A percentile compares a stretch with the other conserved stretches of the same genome.
Evolutionary conservation across 2,113 vertebrate species (phyloP).

Genomic region (Saguinus imperator): DNA sequence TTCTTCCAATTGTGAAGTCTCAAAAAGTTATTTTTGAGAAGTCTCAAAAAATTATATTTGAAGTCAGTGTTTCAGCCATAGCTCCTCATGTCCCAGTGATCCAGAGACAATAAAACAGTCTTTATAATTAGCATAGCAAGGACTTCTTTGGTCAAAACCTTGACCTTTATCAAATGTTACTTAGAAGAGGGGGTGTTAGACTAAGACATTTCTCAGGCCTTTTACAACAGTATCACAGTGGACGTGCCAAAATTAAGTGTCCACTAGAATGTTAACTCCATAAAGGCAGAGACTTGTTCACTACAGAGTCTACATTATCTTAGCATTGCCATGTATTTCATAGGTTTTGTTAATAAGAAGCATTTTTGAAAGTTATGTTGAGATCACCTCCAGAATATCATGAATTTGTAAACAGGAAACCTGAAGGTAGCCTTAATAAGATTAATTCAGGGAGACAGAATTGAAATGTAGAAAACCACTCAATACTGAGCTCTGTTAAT

Average conservation of each 20-base stretch:
- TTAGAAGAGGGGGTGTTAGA: neutral
- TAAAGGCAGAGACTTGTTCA: neutral
- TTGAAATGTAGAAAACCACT: neutral
- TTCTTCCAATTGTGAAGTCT: constrained; percentile 29
- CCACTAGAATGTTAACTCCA: neutral
- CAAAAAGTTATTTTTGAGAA: too few species aligned
- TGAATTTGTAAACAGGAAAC: neutral
- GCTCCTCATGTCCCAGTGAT: neutral
- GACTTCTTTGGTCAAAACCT: neutral
- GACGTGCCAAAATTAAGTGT: neutral
- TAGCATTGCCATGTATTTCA: neutral
- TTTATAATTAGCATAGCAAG: neutral
- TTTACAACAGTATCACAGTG: neutral
- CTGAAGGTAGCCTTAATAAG: neutral
- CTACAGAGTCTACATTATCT: neutral
- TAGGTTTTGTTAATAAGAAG: neutral
- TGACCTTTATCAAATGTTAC: neutral
- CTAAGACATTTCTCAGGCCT: neutral
- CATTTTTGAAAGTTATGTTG: neutral
- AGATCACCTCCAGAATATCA: neutral
- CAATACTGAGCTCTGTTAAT: neutral
- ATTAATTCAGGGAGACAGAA: neutral
- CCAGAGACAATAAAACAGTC: neutral
- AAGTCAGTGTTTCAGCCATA: neutral
- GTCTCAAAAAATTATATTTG: neutral